Evolutionary conservation across 2,113 vertebrate species (phyloP).

Genomic region (Bufo bufo): DNA sequence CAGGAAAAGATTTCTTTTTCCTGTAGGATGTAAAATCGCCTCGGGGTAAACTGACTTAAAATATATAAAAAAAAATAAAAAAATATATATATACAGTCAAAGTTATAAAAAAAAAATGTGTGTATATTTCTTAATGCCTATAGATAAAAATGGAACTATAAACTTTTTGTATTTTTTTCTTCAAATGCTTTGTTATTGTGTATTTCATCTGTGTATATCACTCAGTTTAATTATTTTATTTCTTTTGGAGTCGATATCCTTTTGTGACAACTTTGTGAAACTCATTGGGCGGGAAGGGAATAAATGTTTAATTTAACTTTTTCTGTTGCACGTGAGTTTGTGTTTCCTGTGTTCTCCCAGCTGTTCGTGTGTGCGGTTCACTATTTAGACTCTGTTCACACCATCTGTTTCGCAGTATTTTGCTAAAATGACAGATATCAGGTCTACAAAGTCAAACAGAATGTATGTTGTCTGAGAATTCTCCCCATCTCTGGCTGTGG

Average conservation of each 20-base stretch:
- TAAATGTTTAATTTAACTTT: constrained; percentile 54
- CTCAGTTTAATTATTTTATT: constrained; percentile 68
- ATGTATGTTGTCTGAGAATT: no score
- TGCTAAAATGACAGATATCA: no score
- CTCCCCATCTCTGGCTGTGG: no score
- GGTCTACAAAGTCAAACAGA: no score
- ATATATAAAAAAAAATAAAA: not conserved
- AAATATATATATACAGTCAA: not conserved
- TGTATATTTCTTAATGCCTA: constrained; percentile 41
- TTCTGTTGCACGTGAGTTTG: no score
- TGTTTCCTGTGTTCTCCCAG: no score
- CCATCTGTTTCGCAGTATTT: no score
- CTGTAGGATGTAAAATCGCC: constrained; percentile 80
- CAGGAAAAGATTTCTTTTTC: constrained; percentile 80
- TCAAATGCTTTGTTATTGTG: constrained; percentile 73
- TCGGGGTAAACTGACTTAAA: constrained; percentile 75
- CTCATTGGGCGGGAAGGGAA: constrained; percentile 35
- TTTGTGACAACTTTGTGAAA: constrained; percentile 50
- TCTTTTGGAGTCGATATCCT: constrained; percentile 34
- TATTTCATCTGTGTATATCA: constrained; percentile 76
- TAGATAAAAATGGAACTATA: constrained; percentile 20
- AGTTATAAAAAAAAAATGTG: not conserved
- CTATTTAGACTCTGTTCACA: no score
- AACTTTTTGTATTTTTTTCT: constrained; percentile 60
- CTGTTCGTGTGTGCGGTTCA: no score